Conservation (phyloP, 2,888 invertebrate species). For the Spilosoma lubricipeda region DNA sequence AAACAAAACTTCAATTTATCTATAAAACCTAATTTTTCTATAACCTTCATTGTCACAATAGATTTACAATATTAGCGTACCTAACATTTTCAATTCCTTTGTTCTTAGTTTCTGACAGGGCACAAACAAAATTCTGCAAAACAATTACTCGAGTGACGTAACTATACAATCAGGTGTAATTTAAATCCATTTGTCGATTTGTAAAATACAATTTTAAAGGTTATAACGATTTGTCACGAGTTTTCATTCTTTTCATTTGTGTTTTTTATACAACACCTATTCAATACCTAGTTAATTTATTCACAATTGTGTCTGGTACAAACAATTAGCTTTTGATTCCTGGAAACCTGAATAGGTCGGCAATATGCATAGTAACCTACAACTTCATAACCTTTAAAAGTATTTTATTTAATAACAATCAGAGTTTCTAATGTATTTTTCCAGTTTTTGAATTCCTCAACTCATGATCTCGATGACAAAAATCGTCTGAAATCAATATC, state of each 20-base stretch:
- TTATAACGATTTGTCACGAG: conserved; percentile 16
- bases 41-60: conserved; percentile 18
- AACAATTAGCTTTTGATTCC: conserved; percentile 1
- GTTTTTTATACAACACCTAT: conserved; percentile 2
- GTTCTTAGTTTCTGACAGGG: conserved; percentile 8
- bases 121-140: conserved; percentile 8
- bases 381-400: neutral
- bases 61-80: conserved; percentile 14
- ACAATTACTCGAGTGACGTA: conserved; percentile 17
- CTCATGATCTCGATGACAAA: neutral
- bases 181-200: conserved; percentile 1
- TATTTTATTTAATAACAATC: too few relatives aligned
- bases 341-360: neutral
- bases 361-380: too few relatives aligned
- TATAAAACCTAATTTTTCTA: conserved; percentile 7
- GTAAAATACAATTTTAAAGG: conserved; percentile 11
- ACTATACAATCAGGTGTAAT: conserved; percentile 6
- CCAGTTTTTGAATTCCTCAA: neutral
- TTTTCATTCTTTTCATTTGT: conserved; percentile 3
- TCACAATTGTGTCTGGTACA: conserved; percentile 2
- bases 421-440: neutral
- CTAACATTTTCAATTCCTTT: conserved; percentile 18
- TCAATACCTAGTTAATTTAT: neutral
- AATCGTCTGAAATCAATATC: too few relatives aligned
- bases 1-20: conserved; percentile 3